Percentiles rank a stretch among this genome's conserved stretches.
Evolutionary conservation across 2,113 vertebrate genomes (phyloP).

Genomic region (Hylia prasina): DNA sequence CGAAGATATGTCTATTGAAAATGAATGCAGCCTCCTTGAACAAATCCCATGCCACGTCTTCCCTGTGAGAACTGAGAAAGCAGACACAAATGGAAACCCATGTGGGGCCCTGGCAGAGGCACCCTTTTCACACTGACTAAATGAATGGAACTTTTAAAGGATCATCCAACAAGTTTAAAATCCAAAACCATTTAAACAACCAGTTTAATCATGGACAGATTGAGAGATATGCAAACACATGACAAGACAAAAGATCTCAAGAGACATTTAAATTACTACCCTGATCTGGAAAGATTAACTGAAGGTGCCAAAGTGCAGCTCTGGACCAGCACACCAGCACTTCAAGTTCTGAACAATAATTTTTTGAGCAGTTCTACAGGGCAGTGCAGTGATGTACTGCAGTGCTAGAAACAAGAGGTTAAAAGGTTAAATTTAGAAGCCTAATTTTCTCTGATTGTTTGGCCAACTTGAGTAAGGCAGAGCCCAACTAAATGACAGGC

Average conservation of each 20-base stretch:
- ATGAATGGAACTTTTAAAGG: slow-evolving; percentile 35
- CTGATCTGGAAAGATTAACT: slow-evolving; percentile 58
- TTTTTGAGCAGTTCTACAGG: slow-evolving; percentile 13
- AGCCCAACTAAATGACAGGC: neutral
- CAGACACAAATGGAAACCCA: neutral
- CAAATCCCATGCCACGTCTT: neutral
- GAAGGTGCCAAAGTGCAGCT: slow-evolving; percentile 50
- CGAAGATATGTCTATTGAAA: neutral
- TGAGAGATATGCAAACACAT: slow-evolving; percentile 43
- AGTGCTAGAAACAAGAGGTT: slow-evolving; percentile 10
- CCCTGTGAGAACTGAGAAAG: neutral
- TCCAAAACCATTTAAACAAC: slow-evolving; percentile 41
- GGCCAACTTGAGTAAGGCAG: neutral
- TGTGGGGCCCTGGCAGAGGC: neutral
- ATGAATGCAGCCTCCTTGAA: neutral
- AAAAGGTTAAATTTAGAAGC: slow-evolving; percentile 17
- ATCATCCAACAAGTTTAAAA: slow-evolving; percentile 57
- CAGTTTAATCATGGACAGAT: slow-evolving; percentile 38
- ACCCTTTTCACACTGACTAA: neutral
- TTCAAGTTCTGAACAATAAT: slow-evolving; percentile 43
- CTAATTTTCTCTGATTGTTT: neutral
- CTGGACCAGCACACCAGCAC: slow-evolving; percentile 33
- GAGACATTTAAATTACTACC: slow-evolving; percentile 56
- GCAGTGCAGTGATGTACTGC: neutral
- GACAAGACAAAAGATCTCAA: slow-evolving; percentile 58